Evolutionary conservation across 2,888 invertebrate genomes (phyloP), one percentile per base, ranked within the genome.

Genomic region (Neelides folsomi): DNA sequence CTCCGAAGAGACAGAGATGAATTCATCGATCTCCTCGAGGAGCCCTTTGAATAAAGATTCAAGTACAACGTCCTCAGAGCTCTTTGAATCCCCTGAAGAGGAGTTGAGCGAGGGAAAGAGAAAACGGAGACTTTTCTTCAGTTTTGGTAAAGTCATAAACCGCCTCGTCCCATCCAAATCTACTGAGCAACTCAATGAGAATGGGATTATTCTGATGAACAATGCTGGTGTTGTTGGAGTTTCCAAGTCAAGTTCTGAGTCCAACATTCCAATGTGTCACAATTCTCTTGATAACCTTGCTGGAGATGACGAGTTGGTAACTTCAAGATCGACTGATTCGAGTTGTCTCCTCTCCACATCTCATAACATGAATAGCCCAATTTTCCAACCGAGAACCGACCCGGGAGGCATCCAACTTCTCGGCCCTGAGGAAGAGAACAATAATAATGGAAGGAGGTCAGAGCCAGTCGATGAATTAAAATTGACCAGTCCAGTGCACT

Each of bases 401-500:
- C 12, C 45, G 5, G 20, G 27, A 27, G 34, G 19, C 12, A 15
- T 15, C 8, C 36, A 27, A 20, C 39, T 15, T n/a, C n/a, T 12
- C 9, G n/a, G 48, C 12, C 15, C 37, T 47, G 19, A 47, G 4
- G 35, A 35, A 8, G 36, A 16, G 10, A 34, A 35, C 16, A 13
- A 27, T 19, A 34, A 44, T 13, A 27, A 13, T 12, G 27, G 27
- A 13, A 27, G 15, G 2, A 18, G n/a, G 8, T 13, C 2, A 16
- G 34, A 27, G 20, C 35, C 43, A 34, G 34, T 9, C 8, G 18
- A 16, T 2, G 20, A 38, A 13, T 27, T 18, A 15, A 27, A 16
- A 39, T 39, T 39, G 13, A 13, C 4, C 13, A 39, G 1, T 2
- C 1, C 65, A 66, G 50, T 69, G 76, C 43, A 68, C 69, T 56